Evolutionary conservation across 2,888 invertebrate genomes (phyloP).

Genomic region (Ferrisia virgata): DNA sequence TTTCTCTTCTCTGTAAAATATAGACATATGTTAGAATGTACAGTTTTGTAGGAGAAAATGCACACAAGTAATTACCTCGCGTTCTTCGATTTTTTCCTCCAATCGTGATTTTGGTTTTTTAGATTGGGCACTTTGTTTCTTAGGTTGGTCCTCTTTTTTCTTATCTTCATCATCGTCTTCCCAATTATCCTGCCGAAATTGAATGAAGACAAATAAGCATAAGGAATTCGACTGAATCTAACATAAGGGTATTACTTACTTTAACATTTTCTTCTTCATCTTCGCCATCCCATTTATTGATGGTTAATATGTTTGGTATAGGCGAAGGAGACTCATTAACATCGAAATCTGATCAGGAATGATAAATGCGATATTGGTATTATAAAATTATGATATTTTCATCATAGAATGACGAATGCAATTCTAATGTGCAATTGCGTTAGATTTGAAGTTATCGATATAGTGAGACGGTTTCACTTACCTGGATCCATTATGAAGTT

Average conservation of each 20-base stretch:
- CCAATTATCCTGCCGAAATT: constrained; percentile 77
- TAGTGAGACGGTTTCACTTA: not conserved
- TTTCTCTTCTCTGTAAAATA: constrained; percentile 36
- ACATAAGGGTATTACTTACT: constrained; percentile 57
- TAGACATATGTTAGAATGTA: not conserved
- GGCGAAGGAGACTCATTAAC: not conserved
- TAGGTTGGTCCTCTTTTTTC: constrained; percentile 70
- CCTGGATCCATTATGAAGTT: constrained; percentile 11
- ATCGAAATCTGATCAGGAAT: not conserved
- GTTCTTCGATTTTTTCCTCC: constrained; percentile 79
- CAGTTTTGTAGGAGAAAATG: not conserved
- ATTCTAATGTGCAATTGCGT: not conserved
- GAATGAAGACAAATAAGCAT: not conserved
- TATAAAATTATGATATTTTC: not conserved
- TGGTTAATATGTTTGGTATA: not conserved
- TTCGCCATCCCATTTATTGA: constrained; percentile 71
- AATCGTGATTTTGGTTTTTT: constrained; percentile 72
- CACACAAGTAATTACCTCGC: constrained; percentile 57
- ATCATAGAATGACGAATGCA: not conserved
- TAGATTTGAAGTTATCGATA: not conserved
- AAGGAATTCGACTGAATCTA: not conserved
- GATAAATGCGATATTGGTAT: too few species aligned
- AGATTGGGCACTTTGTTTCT: constrained; percentile 60
- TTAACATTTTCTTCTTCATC: constrained; percentile 84
- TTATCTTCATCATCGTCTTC: constrained; percentile 80